Evolutionary conservation across 2,888 invertebrate species (phyloP).

Genomic region (Andrena chrysosceles): DNA sequence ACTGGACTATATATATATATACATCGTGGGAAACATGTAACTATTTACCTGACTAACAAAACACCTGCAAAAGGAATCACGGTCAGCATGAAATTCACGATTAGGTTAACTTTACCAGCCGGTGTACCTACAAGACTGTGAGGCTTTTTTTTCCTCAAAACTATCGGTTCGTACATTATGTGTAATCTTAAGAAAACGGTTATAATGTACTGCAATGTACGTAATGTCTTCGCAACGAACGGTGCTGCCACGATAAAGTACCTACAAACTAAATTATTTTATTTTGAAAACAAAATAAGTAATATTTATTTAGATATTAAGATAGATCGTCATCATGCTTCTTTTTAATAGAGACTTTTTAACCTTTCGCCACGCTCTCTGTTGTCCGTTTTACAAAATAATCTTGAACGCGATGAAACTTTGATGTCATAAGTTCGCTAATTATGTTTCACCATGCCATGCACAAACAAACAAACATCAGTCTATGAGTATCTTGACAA

Average conservation of each 20-base stretch:
- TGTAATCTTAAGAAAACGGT: background rate
- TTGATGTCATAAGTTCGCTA: constrained; percentile 3
- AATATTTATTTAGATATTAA: background rate
- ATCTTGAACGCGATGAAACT: constrained; percentile 5
- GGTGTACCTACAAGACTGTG: constrained; percentile 4
- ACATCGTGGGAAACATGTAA: background rate
- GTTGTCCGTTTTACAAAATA: constrained; percentile 15
- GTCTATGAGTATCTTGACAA: background rate
- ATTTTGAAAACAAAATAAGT: background rate
- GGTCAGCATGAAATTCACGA: background rate
- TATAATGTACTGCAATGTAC: background rate
- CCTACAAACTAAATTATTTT: background rate
- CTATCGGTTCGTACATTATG: constrained; percentile 41
- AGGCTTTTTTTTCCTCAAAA: constrained; percentile 9
- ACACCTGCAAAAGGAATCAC: rapidly evolving
- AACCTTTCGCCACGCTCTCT: constrained; percentile 7
- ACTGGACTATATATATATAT: background rate
- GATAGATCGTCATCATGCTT: background rate
- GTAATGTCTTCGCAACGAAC: background rate
- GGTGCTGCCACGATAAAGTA: constrained; percentile 9
- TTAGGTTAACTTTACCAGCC: background rate
- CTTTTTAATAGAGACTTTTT: background rate
- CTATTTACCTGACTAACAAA: constrained; percentile 6
- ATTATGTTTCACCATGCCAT: background rate
- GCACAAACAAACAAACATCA: constrained; percentile 24